Percentiles rank a stretch among this genome's conserved stretches.
Evolutionary conservation across 1,140 invertebrate genomes (phyloP).

Genomic region (Gerris buenoi): DNA sequence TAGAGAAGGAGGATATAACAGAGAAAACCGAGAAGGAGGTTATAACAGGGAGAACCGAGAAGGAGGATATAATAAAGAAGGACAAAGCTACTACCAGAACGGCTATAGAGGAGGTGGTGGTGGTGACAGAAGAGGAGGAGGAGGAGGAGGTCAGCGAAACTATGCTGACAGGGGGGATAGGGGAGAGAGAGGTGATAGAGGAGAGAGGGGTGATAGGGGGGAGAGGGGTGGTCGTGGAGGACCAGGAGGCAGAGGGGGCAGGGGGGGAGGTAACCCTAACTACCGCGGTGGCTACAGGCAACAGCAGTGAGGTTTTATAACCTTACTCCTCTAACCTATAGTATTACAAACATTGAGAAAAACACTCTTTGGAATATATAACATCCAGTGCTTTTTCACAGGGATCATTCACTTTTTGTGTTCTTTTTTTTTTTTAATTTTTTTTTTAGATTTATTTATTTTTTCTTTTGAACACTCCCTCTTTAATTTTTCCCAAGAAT

Average conservation of each 20-base stretch:
- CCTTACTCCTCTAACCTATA: background rate
- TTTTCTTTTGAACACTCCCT: too few relatives aligned
- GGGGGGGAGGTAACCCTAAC: background rate
- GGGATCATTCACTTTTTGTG: background rate
- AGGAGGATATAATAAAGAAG: conserved; percentile 8
- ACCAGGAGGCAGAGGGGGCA: background rate
- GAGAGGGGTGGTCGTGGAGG: conserved; percentile 3
- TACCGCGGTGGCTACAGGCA: conserved; percentile 10
- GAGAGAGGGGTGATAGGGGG: background rate
- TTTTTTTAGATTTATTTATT: too few relatives aligned
- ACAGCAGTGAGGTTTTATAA: background rate
- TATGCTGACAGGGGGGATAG: conserved; percentile 4
- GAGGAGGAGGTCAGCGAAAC: background rate
- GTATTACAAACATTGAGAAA: background rate
- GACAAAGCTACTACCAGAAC: conserved; percentile 10
- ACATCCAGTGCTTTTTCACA: background rate
- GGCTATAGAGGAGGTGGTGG: conserved; percentile 6
- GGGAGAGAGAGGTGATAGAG: conserved; percentile 1
- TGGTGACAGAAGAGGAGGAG: background rate
- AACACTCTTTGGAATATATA: background rate
- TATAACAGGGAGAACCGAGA: conserved; percentile 8
- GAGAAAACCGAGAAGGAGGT: conserved; percentile 6
- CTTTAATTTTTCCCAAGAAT: too few relatives aligned
- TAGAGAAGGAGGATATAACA: background rate
- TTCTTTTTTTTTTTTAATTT: background rate